Conservation (phyloP, 2,113 vertebrate species). For the Coracopsis vasa region DNA sequence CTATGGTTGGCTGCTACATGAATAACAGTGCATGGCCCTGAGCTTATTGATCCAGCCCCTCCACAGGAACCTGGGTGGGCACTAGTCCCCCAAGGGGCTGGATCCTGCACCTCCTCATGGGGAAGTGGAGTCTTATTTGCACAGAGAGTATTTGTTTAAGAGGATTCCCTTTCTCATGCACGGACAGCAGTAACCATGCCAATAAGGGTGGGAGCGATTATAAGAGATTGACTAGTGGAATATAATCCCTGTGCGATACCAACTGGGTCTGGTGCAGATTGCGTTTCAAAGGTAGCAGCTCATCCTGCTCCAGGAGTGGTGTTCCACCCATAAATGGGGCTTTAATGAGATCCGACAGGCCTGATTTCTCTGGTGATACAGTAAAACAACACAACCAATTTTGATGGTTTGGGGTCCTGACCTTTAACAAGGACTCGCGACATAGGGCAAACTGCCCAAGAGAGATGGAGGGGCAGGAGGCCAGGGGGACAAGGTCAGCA, state of each 20-base stretch:
- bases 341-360: slow-evolving; percentile 71
- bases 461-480: slow-evolving; percentile 76
- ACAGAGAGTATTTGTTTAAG: not conserved
- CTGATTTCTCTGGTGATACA: slow-evolving; percentile 71
- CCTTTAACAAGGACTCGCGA: slow-evolving; percentile 81
- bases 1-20: not conserved
- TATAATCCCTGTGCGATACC: slow-evolving; percentile 9
- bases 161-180: slow-evolving; percentile 46
- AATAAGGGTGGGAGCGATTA: slow-evolving; percentile 32
- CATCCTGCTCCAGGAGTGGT: not conserved
- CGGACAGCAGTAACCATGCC: not conserved
- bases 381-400: slow-evolving; percentile 66
- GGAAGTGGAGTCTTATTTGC: not conserved
- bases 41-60: not conserved
- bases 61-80: fast-evolving
- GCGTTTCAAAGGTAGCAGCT: slow-evolving; percentile 57
- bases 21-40: fast-evolving
- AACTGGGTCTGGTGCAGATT: slow-evolving; percentile 28
- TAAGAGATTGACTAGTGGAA: slow-evolving; percentile 8
- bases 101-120: not conserved
- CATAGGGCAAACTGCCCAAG: slow-evolving; percentile 82
- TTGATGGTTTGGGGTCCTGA: slow-evolving; percentile 82
- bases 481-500: slow-evolving; percentile 80
- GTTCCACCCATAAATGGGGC: slow-evolving; percentile 36
- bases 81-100: not conserved